A percentile compares a stretch with the other conserved stretches of the same genome.
These are phyloP conservation scores for Nothoprocta pentlandii DNA, from an alignment of 2,113 vertebrate genomes.

Conservation along the genomic window DNA sequence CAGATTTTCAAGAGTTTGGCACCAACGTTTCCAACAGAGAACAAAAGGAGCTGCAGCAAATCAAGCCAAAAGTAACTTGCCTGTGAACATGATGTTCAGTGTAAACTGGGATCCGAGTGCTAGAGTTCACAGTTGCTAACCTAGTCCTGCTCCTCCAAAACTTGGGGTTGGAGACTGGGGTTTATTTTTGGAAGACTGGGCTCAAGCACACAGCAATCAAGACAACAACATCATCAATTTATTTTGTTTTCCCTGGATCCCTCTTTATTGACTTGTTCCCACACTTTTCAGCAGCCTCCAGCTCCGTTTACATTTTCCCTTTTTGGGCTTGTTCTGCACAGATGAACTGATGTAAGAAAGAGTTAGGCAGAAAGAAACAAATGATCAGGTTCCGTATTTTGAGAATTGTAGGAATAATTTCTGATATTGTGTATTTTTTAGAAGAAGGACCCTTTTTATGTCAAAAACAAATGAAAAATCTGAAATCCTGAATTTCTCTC, in stretches of 20 bases:
- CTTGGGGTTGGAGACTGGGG: not conserved
- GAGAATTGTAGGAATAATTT: not conserved
- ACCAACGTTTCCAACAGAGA: not conserved
- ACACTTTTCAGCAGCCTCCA: not conserved
- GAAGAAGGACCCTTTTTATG: not conserved
- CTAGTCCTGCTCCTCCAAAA: not conserved
- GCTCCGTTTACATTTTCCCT: not conserved
- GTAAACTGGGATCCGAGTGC: not conserved
- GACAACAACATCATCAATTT: not conserved
- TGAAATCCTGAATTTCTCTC: not conserved
- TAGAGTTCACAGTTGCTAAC: not conserved
- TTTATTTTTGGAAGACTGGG: not conserved
- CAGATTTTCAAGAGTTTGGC: not conserved
- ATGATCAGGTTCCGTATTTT: not conserved
- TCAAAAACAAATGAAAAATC: constrained; percentile 25
- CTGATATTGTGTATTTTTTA: not conserved
- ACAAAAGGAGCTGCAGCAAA: not conserved
- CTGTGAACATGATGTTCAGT: not conserved
- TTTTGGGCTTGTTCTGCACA: not conserved
- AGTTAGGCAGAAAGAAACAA: not conserved
- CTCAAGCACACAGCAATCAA: not conserved
- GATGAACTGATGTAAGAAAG: not conserved
- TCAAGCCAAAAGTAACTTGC: not conserved
- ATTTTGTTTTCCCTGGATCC: not conserved
- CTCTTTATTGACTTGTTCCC: not conserved